phyloP scores from a whole-genome alignment of 2,113 vertebrate genomes.

The Pseudorectes ferrugineus region DNA sequence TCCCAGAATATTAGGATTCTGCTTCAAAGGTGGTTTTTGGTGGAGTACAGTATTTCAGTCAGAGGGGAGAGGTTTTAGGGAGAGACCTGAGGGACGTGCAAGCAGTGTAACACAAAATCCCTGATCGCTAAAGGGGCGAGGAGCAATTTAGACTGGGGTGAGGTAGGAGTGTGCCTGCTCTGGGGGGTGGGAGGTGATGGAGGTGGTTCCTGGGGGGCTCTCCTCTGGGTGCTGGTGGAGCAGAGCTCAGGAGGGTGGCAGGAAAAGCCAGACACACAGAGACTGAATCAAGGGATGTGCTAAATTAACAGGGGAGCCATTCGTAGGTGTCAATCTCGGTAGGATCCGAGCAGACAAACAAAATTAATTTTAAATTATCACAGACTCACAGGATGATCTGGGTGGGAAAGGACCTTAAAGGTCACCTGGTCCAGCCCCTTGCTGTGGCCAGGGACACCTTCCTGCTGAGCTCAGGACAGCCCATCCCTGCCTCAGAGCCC shows the following conservation, averaged over 20 bases:
- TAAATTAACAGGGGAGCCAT: rapidly evolving
- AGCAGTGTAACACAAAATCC: not conserved
- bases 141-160: rapidly evolving
- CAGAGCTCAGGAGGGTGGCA: not conserved
- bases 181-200: not conserved
- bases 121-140: not conserved
- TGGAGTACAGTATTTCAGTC: not conserved
- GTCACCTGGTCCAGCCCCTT: too few species aligned
- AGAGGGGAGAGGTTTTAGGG: not conserved
- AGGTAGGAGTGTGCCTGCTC: rapidly evolving
- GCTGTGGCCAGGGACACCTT: not conserved
- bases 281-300: not conserved
- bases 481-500: not conserved
- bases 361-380: not conserved
- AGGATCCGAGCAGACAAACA: rapidly evolving
- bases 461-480: not conserved
- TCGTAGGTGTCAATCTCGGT: not conserved
- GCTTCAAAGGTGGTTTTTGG: not conserved
- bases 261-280: not conserved
- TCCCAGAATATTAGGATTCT: not conserved
- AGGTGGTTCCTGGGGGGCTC: not conserved
- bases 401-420: not conserved
- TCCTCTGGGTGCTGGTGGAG: not conserved
- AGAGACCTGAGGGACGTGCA: rapidly evolving
- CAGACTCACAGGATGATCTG: not conserved